Evolutionary conservation across 2,113 vertebrate genomes (phyloP).

Genomic region (Hirundichthys speculiger): DNA sequence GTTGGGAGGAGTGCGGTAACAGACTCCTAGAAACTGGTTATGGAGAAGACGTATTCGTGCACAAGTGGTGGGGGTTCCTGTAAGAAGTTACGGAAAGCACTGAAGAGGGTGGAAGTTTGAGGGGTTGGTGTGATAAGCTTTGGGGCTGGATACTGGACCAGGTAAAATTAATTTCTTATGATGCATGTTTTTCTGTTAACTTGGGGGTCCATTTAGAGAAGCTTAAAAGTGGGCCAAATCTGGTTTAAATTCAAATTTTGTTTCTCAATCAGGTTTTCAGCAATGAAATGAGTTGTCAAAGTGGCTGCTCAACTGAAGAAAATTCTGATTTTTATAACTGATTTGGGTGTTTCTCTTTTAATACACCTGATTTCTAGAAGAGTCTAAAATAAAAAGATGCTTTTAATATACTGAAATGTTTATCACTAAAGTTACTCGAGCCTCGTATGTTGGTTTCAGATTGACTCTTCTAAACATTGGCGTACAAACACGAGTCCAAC

Average conservation of each 20-base stretch:
- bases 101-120: neutral
- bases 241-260: neutral
- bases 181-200: too few species aligned
- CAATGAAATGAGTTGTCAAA: too few species aligned
- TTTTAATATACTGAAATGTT: neutral
- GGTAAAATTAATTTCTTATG: too few species aligned
- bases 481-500: too few species aligned
- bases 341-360: too few species aligned
- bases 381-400: neutral
- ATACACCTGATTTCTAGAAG: too few species aligned
- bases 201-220: neutral
- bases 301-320: too few species aligned
- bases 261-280: too few species aligned
- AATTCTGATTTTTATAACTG: too few species aligned
- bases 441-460: neutral
- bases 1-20: conserved; percentile 95
- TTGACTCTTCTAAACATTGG: neutral
- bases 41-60: conserved; percentile 78
- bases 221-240: neutral
- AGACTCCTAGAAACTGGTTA: conserved; percentile 83
- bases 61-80: conserved; percentile 86
- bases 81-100: neutral
- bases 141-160: conserved; percentile 1
- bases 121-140: neutral
- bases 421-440: too few species aligned